Evolutionary conservation across 2,888 invertebrate species (phyloP).

Genomic region (Acanthosepion esculentum): DNA sequence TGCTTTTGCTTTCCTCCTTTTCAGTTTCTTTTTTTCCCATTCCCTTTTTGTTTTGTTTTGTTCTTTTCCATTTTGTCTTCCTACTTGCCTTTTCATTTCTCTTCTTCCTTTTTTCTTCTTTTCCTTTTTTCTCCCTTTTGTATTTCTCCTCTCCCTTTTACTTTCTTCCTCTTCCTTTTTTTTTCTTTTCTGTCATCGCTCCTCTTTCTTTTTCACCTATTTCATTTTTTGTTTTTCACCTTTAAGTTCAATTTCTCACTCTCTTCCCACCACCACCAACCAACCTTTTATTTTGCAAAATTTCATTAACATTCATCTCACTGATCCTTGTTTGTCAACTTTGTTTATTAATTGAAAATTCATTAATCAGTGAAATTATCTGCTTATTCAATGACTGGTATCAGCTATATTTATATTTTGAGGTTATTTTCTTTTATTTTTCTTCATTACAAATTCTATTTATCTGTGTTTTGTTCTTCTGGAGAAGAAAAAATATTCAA

Average conservation of each 20-base stretch:
- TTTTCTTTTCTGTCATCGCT: neutral
- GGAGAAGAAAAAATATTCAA: neutral
- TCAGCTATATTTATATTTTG: slow-evolving; percentile 18
- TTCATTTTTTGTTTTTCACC: neutral
- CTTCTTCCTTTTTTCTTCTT: no score
- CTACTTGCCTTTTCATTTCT: no score
- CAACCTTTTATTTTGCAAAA: neutral
- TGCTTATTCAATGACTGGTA: slow-evolving; percentile 1
- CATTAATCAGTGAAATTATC: slow-evolving; percentile 33
- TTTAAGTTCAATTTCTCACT: neutral
- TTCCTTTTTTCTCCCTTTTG: neutral
- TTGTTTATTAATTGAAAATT: slow-evolving; percentile 6
- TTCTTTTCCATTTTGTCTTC: no score
- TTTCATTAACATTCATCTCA: neutral
- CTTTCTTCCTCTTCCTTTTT: neutral
- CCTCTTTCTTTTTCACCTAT: neutral
- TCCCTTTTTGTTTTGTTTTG: no score
- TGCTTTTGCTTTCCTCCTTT: no score
- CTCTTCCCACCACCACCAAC: neutral
- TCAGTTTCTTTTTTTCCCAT: no score
- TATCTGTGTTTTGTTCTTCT: slow-evolving; percentile 33
- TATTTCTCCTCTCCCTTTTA: neutral
- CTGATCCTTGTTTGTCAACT: neutral
- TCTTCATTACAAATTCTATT: slow-evolving; percentile 5
- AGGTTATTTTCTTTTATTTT: neutral